Evolutionary conservation across 2,797 vertebrate species (phyloP), one percentile per base, ranked within the genome.

Genomic region (Tangara arthus): DNA sequence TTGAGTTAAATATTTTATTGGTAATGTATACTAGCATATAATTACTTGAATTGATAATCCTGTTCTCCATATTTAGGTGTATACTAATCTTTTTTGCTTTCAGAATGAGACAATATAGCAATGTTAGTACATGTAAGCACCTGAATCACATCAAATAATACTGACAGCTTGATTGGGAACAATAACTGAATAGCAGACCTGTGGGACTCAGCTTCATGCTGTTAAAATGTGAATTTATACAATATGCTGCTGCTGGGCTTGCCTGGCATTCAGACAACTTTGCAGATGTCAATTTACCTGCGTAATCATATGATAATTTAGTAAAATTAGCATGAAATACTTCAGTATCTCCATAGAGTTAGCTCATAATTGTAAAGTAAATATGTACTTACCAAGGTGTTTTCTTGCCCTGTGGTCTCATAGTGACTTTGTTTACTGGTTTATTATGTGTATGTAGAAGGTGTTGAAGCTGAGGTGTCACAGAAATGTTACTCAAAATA

Each of bases 271-370:
- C 85, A 90, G 77, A 84, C 77, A 90, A n/a, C 63, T 86, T 87
- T 90, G 63, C 83, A 93, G 77, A 82, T 95, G 66, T 94, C 86
- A 94, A 66, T 94, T 93, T 94, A 82, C 88, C 70, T 95, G 41
- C 3, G 3, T 90, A 94, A 96, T 92, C 88, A 53, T 90, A 94
- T 13, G 80, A 90, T 89, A 94, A 95, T 90, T 94, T 87, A 82
- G 73, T 79, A 76, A 60, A 96, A 94, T 94, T 95, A 96, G 9
- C 37, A 24, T 66, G 47, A 93, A 95, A 91, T 84, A 72, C 56
- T 82, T 90, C 41, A 59, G 44, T 37, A 61, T 84, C 61, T 95
- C 76, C n/a, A 41, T 37, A 28, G 37, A 90, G 65, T 75, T 90
- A 52, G 26, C 28, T 95, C 17, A 27, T 80, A 90, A 90, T 95